These are phyloP conservation scores for Chaenocephalus aceratus DNA, from an alignment of 2,113 vertebrate genomes.

Conservation along the genomic window DNA sequence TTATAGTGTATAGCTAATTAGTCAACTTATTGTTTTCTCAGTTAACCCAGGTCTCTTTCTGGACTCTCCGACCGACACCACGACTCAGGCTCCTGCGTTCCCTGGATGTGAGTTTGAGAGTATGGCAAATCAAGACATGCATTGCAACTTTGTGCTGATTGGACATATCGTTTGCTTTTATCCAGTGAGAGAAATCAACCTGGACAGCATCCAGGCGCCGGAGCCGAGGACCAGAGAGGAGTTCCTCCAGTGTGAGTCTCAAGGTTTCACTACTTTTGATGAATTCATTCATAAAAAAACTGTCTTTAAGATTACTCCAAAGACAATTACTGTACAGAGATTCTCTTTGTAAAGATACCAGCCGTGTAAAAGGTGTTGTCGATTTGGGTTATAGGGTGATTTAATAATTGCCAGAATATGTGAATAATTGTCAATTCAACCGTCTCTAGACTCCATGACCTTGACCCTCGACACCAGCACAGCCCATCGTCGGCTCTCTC, in stretches of 20 bases:
- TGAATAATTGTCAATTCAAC: neutral
- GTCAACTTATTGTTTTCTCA: constrained; percentile 46
- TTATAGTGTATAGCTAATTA: too few relatives aligned
- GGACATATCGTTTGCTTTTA: neutral
- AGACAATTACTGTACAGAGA: neutral
- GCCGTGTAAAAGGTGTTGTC: too few relatives aligned
- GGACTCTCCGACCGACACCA: constrained; percentile 64
- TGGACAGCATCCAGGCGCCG: constrained; percentile 82
- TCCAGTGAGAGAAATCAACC: constrained; percentile 82
- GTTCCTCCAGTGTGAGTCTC: constrained; percentile 83
- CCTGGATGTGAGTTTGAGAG: constrained; percentile 66
- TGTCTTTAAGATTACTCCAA: neutral
- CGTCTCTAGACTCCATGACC: constrained; percentile 45
- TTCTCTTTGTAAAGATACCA: too few relatives aligned
- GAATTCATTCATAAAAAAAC: too few relatives aligned
- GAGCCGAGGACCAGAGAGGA: constrained; percentile 82
- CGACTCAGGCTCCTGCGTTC: constrained; percentile 55
- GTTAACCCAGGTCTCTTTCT: constrained; percentile 83
- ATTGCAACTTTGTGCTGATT: neutral
- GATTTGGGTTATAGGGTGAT: too few relatives aligned
- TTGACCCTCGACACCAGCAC: constrained; percentile 81
- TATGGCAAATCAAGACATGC: too few relatives aligned
- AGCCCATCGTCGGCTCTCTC: constrained; percentile 76
- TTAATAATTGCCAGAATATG: neutral
- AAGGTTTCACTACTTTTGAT: neutral